Percentiles rank a stretch among this genome's conserved stretches.
Conservation (phyloP, 2,113 vertebrate species). For the Capreolus pygargus region DNA sequence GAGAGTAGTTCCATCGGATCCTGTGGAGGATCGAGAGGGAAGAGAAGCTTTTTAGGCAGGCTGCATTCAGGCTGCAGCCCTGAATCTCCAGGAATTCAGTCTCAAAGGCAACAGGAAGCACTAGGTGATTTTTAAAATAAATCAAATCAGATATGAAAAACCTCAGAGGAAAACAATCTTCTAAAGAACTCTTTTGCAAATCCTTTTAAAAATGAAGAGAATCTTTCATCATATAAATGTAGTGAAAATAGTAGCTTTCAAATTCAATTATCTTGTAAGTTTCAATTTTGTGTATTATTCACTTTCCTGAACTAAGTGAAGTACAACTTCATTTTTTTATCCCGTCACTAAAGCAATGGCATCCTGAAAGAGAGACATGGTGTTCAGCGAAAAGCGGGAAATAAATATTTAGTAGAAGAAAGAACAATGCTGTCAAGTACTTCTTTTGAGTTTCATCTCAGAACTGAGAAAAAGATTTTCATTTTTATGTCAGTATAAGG, state of each 20-base stretch:
- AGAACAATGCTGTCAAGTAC: accelerated
- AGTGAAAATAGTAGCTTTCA: neutral
- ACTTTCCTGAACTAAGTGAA: neutral
- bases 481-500: neutral
- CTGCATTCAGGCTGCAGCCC: accelerated
- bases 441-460: neutral
- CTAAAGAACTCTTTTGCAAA: neutral
- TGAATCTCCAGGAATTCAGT: neutral
- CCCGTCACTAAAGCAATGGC: neutral
- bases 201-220: neutral
- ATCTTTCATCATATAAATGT: neutral
- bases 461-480: neutral
- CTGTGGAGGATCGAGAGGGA: too few relatives aligned
- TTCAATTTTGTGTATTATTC: neutral
- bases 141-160: neutral
- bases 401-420: neutral
- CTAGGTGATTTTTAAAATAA: slow-evolving; percentile 1
- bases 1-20: neutral
- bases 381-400: neutral
- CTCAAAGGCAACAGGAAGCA: neutral
- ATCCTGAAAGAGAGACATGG: neutral
- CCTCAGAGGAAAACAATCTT: neutral
- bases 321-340: neutral
- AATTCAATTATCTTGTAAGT: neutral
- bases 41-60: too few relatives aligned